Evolutionary conservation across 1,140 invertebrate genomes (phyloP).

Genomic region (Ctenoplectra terminalis): DNA sequence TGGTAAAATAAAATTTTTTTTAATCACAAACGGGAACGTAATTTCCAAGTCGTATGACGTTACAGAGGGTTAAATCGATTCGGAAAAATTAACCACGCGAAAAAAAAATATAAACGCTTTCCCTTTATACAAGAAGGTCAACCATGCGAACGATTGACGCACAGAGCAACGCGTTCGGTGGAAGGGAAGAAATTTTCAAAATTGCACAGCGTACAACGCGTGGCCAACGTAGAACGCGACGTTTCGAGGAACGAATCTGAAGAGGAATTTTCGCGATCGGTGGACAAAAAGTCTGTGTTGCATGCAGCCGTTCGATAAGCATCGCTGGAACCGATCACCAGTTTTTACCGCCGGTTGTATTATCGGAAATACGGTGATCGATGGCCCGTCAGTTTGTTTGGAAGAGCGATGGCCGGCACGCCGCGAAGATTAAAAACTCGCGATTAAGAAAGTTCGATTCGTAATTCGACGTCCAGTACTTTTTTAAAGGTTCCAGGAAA

Average conservation of each 20-base stretch:
- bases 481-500: not conserved
- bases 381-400: slow-evolving; percentile 35
- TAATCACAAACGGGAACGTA: no score
- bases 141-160: not conserved
- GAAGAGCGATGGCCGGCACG: slow-evolving; percentile 30
- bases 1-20: no score
- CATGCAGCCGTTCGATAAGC: slow-evolving; percentile 4
- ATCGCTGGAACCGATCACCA: slow-evolving; percentile 18
- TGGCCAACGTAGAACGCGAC: not conserved
- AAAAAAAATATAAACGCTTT: not conserved
- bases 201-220: not conserved
- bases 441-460: slow-evolving; percentile 48
- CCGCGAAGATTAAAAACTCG: slow-evolving; percentile 42
- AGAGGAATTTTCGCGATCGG: not conserved
- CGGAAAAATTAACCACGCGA: not conserved
- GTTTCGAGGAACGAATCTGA: not conserved
- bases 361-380: slow-evolving; percentile 43
- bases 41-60: not conserved
- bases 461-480: not conserved
- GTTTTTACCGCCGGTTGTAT: slow-evolving; percentile 32
- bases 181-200: not conserved
- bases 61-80: no score
- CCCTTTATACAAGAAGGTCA: not conserved
- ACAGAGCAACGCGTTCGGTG: not conserved
- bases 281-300: not conserved